Conservation (phyloP, 2,113 vertebrate genomes). For the Alexandromys fortis region DNA sequence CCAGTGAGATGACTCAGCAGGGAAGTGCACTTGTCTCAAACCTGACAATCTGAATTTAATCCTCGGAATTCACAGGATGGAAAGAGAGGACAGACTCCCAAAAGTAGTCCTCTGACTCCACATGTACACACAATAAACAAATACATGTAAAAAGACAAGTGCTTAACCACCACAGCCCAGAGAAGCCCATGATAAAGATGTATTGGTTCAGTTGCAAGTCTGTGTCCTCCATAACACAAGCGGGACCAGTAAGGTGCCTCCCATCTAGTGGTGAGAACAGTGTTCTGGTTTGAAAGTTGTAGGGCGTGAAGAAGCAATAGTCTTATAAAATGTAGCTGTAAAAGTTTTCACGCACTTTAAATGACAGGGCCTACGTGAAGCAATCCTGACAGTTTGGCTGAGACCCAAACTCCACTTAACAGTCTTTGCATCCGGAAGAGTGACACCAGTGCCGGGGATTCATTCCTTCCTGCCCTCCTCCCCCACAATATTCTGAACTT, state of each 20-base stretch:
- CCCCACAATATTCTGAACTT: neutral
- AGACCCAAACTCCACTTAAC: neutral
- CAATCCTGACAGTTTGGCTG: neutral
- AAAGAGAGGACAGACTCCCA: neutral
- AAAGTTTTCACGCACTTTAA: conserved; percentile 1
- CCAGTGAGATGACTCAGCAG: neutral
- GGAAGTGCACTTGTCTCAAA: neutral
- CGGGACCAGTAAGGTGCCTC: neutral
- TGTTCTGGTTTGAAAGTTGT: neutral
- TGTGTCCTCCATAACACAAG: neutral
- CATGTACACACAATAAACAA: neutral
- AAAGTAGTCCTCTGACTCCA: neutral
- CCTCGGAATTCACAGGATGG: neutral
- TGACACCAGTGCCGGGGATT: neutral
- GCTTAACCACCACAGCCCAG: neutral
- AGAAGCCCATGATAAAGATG: conserved; percentile 1
- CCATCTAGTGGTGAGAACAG: neutral
- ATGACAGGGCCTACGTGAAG: neutral
- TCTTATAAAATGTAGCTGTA: neutral
- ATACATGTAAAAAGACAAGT: neutral
- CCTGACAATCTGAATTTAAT: neutral
- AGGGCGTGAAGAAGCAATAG: neutral
- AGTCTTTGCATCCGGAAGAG: neutral
- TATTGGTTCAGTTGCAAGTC: neutral
- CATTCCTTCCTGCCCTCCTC: neutral